Base-by-base conservation (phyloP, 2,113 vertebrate genomes). In the Lamprologus speciosus region DNA sequence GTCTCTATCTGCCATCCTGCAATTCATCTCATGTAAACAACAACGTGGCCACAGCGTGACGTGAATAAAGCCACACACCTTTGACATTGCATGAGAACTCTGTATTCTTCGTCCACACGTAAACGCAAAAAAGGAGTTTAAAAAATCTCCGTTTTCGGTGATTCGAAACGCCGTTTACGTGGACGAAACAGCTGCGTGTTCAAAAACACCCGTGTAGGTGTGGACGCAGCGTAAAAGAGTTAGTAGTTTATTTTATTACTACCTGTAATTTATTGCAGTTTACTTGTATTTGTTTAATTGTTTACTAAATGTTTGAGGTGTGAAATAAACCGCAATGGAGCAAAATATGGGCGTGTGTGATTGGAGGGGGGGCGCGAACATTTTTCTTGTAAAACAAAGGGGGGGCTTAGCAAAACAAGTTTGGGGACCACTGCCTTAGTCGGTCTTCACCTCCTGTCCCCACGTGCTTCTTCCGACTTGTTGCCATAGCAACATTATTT, bases 401-500 rank as follows among this genome's bases (percentile, higher is more conserved):
- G 51, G 47, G 50, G 9, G n/a, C n/a, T n/a, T n/a, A n/a, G 50
- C 50, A 53, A 3, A 11, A 11, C 0, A 11, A 6, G 51, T 54
- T 54, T 54, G 53, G 53, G 53, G 0, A 23, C 53, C 53, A 54
- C 53, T 0, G 53, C 84, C 85, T 93, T 13, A 87, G 88, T 91
- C 47, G 33, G 90, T 93, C 63, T 92, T 87, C 73, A 68, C 86
- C 81, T 85, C 47, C 10, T 16, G 28, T 93, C 93, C 92, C 81
- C 42, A 31, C 83, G 68, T 92, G 63, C 78, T 88, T 82, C 79
- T 58, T 57, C 45, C 33, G 33, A 37, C 6, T 10, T 16, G 87
- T 68, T 63, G 10, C 17, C 6, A 54, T 9, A 28, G 5, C 23
- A 3, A 54, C 1, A 33, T 10, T 75, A 4, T 37, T 33, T 83